Conservation (phyloP, 2,888 invertebrate species). For the Tortricodes alternella region DNA sequence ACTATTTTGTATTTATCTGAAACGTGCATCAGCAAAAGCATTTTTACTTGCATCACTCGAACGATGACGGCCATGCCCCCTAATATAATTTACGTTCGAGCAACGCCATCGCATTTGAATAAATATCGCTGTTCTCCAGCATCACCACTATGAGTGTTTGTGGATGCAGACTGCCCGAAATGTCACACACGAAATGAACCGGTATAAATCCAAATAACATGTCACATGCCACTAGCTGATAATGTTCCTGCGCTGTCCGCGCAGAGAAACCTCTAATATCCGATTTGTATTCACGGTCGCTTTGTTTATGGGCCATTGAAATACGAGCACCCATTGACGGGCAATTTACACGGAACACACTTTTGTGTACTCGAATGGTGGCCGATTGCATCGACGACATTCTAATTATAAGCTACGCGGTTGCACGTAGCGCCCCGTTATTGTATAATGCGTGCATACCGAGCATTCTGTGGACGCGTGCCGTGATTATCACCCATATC, state of each 20-base stretch:
- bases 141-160: conserved; percentile 37
- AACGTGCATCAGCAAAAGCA: too few species aligned
- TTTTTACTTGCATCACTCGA: not conserved
- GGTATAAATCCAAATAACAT: conserved; percentile 47
- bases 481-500: not conserved
- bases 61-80: not conserved
- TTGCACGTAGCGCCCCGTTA: conserved; percentile 2
- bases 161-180: conserved; percentile 43
- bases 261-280: conserved; percentile 68
- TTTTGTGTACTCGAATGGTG: conserved; percentile 56
- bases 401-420: conserved; percentile 57
- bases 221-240: conserved; percentile 55
- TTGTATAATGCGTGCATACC: not conserved
- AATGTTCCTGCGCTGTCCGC: conserved; percentile 57
- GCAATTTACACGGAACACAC: conserved; percentile 72
- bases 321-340: conserved; percentile 69
- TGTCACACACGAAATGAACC: conserved; percentile 48
- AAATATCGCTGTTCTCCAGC: not conserved
- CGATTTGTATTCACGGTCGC: conserved; percentile 78
- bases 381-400: conserved; percentile 48
- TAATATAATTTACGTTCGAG: conserved; percentile 10
- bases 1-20: too few species aligned
- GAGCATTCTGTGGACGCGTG: not conserved
- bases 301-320: conserved; percentile 78
- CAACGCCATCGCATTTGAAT: not conserved